Conservation (phyloP, 2,888 invertebrate genomes). For the Campaea margaritaria region DNA sequence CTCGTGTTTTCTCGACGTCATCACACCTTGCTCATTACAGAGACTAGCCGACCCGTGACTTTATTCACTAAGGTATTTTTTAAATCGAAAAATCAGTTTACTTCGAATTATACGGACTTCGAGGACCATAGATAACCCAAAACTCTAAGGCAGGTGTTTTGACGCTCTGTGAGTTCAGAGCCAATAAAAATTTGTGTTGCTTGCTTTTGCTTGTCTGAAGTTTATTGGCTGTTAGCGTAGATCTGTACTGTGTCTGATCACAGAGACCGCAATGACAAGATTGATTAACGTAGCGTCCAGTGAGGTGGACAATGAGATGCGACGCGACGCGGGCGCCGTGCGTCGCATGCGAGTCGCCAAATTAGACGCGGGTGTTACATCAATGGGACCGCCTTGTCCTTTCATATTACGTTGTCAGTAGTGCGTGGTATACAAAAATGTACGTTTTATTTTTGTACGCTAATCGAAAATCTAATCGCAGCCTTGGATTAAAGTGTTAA, state of each 20-base stretch:
- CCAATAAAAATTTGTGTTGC: no score
- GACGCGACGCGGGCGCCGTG: slow-evolving; percentile 7
- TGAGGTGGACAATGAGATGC: slow-evolving; percentile 1
- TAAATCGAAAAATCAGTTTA: no score
- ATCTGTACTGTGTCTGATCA: neutral
- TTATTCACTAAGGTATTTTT: no score
- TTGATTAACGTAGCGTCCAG: slow-evolving; percentile 10
- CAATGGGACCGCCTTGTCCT: slow-evolving; percentile 11
- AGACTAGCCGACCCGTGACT: no score
- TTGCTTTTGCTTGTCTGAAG: neutral
- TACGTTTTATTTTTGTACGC: no score
- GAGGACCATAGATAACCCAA: no score
- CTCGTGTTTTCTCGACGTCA: neutral
- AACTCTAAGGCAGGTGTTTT: neutral
- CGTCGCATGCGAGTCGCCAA: slow-evolving; percentile 7
- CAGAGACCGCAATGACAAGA: slow-evolving; percentile 11
- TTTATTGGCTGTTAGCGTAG: neutral
- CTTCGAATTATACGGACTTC: no score
- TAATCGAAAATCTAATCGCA: no score
- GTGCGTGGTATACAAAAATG: neutral
- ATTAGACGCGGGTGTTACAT: slow-evolving; percentile 6
- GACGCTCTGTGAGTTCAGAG: neutral
- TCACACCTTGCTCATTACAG: no score
- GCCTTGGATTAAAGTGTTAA: no score
- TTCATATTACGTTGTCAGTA: neutral